Base-by-base conservation (phyloP, 2,888 invertebrate genomes). In the Diaprepes abbreviatus region DNA sequence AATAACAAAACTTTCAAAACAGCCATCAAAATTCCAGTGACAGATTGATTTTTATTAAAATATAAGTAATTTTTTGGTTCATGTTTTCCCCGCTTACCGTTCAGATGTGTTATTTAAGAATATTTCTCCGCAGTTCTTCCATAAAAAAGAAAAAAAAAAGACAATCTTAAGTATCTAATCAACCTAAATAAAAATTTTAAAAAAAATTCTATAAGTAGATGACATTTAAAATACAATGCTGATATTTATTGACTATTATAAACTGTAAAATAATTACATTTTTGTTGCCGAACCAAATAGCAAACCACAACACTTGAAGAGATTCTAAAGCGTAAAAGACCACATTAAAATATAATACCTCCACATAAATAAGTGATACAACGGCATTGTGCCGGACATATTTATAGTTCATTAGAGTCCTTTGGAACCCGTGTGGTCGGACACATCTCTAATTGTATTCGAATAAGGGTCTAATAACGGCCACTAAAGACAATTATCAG, bases 351-450 rank as follows among this genome's bases (percentile, higher is more conserved):
- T 82, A 83, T 81, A 80, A 82, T 81, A 80, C 78, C 78, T 76
- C 77, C 78, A 77, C 81, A 82, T 83, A 83, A 83, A 84, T 83
- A 84, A 81, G 82, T 80, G 80, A 81, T 82, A 83, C 82, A 81
- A 83, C 78, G 69, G 82, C 82, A 83, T 83, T 84, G 83, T 83
- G 79, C 78, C 62, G 71, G 78, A 82, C 81, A 83, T 84, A 83
- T 84, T 83, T 84, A 84, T 83, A 81, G 83, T 83, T 84, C 84
- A 84, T 84, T 84, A 84, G 79, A 79, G 79, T 71, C 80, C 82
- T 82, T 83, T 83, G 79, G 83, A 78, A 79, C 74, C 80, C 78
- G 79, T 79, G 83, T 82, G 83, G 82, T 81, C 82, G 82, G 82
- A 81, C 82, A 82, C 79, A 81, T 82, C 82, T 82, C 83, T 84